Evolutionary conservation across 2,113 vertebrate genomes (phyloP), one percentile per base, ranked within the genome.

Genomic region (Apteryx owenii): DNA sequence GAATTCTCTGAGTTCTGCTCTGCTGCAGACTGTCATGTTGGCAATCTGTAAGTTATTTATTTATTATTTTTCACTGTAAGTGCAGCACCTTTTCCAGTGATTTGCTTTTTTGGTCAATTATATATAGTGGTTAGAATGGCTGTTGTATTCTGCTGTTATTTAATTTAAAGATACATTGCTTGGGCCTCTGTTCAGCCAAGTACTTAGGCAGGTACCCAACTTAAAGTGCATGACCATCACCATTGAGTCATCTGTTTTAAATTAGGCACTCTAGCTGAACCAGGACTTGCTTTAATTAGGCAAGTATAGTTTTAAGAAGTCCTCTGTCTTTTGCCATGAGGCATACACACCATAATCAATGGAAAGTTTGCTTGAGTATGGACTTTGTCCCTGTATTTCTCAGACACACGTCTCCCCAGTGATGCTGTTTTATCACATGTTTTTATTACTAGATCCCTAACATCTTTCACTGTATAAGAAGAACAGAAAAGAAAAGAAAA

Each of bases 21-120:
- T 93, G 89, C 76, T 95, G 95, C 70, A 92, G 81, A 87, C 81
- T 89, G 95, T 95, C 89, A 56, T 64, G 78, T 19, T 93, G 72
- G 90, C 76, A 95, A 86, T 88, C 92, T 88, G 50, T 88, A 94
- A 88, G 95, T 82, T 56, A 80, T 94, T 88, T 96, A 89, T 96
- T 95, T 93, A 91, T 96, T 96, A 95, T 95, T 95, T 96, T 94
- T 80, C 85, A 66, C 79, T 78, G 11, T 91, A 93, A 95, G 88
- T 75, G 51, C 68, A 90, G 72, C 76, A 95, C 80, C 90, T 94
- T 92, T 96, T 96, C 50, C 64, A 81, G 82, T 38, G 60, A 96
- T 96, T 94, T 93, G 90, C 88, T 96, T 90, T 96, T 95, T 96
- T 86, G n/a, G 88, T 90, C 95, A 96, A 93, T 96, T 96, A 96